These are phyloP conservation scores for Peromyscus polionotus DNA, from an alignment of 2,113 vertebrate species.

Conservation along the genomic window DNA sequence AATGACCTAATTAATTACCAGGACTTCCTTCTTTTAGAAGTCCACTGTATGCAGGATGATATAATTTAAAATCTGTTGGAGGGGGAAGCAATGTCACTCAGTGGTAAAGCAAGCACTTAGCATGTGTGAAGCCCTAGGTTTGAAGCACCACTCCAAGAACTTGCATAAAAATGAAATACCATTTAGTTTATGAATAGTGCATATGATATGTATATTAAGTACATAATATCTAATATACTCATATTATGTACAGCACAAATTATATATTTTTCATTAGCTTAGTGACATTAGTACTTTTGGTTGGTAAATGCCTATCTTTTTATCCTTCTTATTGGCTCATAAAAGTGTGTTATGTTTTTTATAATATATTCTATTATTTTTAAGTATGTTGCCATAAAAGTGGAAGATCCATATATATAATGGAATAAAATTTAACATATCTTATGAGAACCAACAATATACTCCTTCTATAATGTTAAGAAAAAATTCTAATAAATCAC, in stretches of 20 bases:
- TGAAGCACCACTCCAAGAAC: neutral
- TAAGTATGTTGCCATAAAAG: neutral
- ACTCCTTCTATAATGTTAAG: conserved; percentile 8
- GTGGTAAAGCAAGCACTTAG: no score
- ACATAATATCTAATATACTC: neutral
- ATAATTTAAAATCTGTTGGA: neutral
- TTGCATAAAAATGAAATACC: neutral
- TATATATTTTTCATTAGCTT: neutral
- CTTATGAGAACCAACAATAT: neutral
- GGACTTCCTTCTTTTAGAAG: neutral
- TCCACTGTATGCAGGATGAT: neutral
- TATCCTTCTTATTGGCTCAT: neutral
- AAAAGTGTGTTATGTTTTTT: neutral
- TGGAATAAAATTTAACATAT: conserved; percentile 1
- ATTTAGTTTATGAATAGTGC: neutral
- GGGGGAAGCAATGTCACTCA: neutral
- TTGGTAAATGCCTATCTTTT: neutral
- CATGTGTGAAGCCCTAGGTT: accelerated
- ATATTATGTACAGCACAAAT: neutral
- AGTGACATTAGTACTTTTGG: neutral
- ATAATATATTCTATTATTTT: neutral
- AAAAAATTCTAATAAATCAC: neutral
- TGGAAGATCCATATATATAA: neutral
- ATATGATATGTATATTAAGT: neutral
- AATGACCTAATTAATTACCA: neutral